A percentile compares a stretch with the other conserved stretches of the same genome.
Evolutionary conservation across 2,113 vertebrate species (phyloP).

Genomic region (Gopherus flavomarginatus): DNA sequence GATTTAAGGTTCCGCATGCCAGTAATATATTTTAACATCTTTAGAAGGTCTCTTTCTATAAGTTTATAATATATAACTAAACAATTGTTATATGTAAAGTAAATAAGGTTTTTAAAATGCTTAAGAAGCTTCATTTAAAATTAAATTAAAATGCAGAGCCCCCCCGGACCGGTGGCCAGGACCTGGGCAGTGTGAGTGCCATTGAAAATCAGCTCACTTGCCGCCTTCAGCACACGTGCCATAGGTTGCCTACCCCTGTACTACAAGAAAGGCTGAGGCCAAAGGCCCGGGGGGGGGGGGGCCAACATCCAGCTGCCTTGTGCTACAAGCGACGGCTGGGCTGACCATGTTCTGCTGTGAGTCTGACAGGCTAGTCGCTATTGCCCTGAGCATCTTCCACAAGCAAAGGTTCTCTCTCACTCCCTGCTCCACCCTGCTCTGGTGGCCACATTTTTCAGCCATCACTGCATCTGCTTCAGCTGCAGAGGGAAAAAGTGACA

Average conservation of each 20-base stretch:
- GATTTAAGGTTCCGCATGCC: no score
- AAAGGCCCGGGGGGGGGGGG: neutral
- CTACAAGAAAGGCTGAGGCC: neutral
- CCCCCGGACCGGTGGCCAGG: no score
- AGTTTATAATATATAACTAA: no score
- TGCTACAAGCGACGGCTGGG: neutral
- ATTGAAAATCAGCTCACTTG: no score
- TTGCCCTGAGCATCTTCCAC: rapidly evolving
- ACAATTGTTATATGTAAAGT: no score
- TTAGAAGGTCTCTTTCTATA: no score
- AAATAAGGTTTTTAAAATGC: no score
- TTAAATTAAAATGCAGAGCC: no score
- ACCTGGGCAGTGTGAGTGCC: no score
- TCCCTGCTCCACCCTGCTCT: neutral
- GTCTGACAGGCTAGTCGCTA: neutral
- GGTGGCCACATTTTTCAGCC: neutral
- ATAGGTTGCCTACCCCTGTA: neutral
- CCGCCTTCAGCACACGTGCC: no score
- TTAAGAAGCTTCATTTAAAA: no score
- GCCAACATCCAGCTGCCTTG: neutral
- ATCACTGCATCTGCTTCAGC: neutral
- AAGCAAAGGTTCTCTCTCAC: neutral
- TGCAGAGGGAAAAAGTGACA: slow-evolving; percentile 29
- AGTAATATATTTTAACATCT: no score
- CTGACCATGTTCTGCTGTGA: neutral